Base-by-base conservation (phyloP, 2,888 invertebrate species). In the Acleris sparsana region DNA sequence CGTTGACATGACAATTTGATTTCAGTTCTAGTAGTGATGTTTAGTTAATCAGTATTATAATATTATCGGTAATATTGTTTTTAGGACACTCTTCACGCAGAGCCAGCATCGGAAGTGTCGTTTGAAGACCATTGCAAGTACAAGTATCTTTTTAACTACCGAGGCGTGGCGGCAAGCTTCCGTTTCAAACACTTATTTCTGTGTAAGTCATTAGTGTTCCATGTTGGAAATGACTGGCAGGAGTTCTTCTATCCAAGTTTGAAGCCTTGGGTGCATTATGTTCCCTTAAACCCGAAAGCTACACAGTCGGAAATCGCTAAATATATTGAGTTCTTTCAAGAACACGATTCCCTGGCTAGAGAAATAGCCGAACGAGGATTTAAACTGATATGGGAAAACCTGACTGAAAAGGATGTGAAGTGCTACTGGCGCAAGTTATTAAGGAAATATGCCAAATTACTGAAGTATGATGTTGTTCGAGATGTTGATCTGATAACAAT, bases 141-240 rank as follows among this genome's bases (percentile, higher is more conserved):
- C 87, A 98, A 97, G 86, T 99, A 97, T 85, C 93, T 99, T 49
- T 99, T 99, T 82, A 99, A 99, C 92, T 99, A 97, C 82, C 95
- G 99, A 72, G 99, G 99, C 2, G 99, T 99, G 0, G 99, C 99
- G 3, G 99, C 99, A 11, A 99, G 98, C 85, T 99, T 99, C 81
- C 94, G 99, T n/a, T 95, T 98, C 62, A 99, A 99, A 83, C 99
- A 99, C 89, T 93, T 99, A 51, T 97, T 99, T 78, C 90, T 99
- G 0, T 99, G 99, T 82, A 95, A 96, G 75, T 98, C 98, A 0
- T 86, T 99, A 48, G 97, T 99, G 0, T 97, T 99, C 79, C 99
- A 99, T 84, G 98, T 99, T 1, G 99, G 98, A 0, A 93, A 97
- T 74, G 97, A 98, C 71, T 99, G 99, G 99, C 90, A 95, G 48